Percentiles rank a stretch among this genome's conserved stretches.
These are phyloP conservation scores for Campoletis raptor DNA, from an alignment of 2,888 invertebrate species.

Conservation along the genomic window DNA sequence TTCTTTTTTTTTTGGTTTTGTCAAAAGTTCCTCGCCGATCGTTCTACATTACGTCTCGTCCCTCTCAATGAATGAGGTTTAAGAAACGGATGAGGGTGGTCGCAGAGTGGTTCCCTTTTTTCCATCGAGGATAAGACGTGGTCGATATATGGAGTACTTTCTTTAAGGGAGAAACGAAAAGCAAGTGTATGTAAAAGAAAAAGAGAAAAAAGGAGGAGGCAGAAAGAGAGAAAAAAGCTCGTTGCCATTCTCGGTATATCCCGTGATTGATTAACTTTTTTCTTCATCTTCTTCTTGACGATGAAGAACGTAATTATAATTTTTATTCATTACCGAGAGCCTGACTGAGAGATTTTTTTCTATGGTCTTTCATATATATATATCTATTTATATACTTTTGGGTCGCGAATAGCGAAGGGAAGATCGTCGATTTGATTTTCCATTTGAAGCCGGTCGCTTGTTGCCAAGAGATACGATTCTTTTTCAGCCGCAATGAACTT, in stretches of 20 bases:
- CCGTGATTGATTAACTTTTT: slow-evolving; percentile 84
- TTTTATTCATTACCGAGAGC: slow-evolving; percentile 83
- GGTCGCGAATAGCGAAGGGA: slow-evolving; percentile 50
- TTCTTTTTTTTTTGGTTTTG: not conserved
- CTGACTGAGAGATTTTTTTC: slow-evolving; percentile 66
- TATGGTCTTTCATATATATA: not conserved
- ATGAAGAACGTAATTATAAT: slow-evolving; percentile 84
- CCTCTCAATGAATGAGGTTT: slow-evolving; percentile 62
- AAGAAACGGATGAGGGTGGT: slow-evolving; percentile 58
- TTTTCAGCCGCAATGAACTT: slow-evolving; percentile 72
- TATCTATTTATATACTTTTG: slow-evolving; percentile 23
- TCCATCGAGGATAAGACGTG: slow-evolving; percentile 49
- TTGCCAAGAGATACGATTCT: slow-evolving; percentile 84
- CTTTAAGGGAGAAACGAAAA: slow-evolving; percentile 59
- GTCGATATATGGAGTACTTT: slow-evolving; percentile 62
- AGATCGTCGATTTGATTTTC: slow-evolving; percentile 81
- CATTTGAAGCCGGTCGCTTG: slow-evolving; percentile 83
- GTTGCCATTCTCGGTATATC: slow-evolving; percentile 69
- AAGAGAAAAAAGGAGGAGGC: slow-evolving; percentile 64
- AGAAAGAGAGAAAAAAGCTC: slow-evolving; percentile 49
- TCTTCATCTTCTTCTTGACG: slow-evolving; percentile 77
- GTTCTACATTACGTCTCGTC: slow-evolving; percentile 49
- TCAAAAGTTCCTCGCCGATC: slow-evolving; percentile 57
- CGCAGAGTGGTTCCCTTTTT: slow-evolving; percentile 53
- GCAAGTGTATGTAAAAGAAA: slow-evolving; percentile 56